Base-by-base conservation (phyloP, 2,113 vertebrate genomes). In the Collichthys lucidus region DNA sequence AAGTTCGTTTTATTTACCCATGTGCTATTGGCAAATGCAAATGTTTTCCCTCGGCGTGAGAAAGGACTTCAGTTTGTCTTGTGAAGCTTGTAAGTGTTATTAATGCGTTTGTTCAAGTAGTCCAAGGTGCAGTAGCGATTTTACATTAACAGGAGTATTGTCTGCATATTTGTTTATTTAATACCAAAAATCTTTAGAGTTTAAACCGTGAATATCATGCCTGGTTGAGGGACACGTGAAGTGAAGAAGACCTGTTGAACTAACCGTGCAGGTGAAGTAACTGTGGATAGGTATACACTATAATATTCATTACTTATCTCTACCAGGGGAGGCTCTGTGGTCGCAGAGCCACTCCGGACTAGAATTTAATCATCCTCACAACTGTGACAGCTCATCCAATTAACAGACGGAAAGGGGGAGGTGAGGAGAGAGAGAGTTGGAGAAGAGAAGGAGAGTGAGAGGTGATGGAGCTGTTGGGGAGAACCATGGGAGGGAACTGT, bases 351-450 rank as follows among this genome's bases (percentile, higher is more conserved):
- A 67, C 75, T 82, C 79, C 6, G 46, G 55, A 65, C 77, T 61
- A 73, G 60, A 82, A 91, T 91, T 75, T 76, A 90, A 91, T 92
- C 90, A 88, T 84, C 78, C 67, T 69, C 82, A 79, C 73, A 69
- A 77, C 85, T 78, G 77, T 70, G 86, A 88, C 91, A 85, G 82
- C 90, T 91, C 81, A 92, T 92, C 84, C 84, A 88, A 92, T 93
- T 92, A 92, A 73, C 82, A 87, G 83, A 83, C 12, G 70, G 75
- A 79, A 35, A 74, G 79, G 65, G 74, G 81, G 82, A 71, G 80
- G 79, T 79, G 79, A 70, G 47, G 64, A 29, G 82, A 79, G 75
- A n/a, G n/a, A 40, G 67, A 40, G 63, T 4, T 4, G 20, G 42
- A 19, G 20, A 40, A 26, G 26, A 50, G 72, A 40, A 26, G 46